Conservation (phyloP, 2,113 vertebrate species). For the Ondatra zibethicus region DNA sequence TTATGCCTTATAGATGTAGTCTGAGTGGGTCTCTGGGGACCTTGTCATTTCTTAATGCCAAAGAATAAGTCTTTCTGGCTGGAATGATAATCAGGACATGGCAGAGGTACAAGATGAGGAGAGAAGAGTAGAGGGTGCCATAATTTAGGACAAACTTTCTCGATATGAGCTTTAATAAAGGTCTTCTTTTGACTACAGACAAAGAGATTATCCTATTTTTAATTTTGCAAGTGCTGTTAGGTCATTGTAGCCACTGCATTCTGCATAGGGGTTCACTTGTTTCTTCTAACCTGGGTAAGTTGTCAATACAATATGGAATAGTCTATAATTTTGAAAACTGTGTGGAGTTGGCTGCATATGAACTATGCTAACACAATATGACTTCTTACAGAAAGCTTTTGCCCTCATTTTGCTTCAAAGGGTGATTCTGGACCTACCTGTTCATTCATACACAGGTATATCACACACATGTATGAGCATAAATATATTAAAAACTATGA, state of each 20-base stretch:
- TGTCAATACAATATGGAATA: not conserved
- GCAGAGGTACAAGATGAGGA: not conserved
- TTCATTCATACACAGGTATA: not conserved
- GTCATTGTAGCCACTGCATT: not conserved
- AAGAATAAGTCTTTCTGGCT: constrained; percentile 20
- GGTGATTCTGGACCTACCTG: not conserved
- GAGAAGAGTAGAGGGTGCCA: not conserved
- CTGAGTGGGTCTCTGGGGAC: not conserved
- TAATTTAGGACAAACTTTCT: not conserved
- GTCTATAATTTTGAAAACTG: not conserved
- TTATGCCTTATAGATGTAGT: not conserved
- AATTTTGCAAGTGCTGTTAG: not conserved
- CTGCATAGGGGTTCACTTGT: not conserved
- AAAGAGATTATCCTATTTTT: not conserved
- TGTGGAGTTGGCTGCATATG: not conserved
- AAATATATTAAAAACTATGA: not conserved
- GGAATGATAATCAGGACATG: constrained; percentile 45
- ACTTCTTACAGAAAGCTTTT: not conserved
- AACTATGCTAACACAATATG: not conserved
- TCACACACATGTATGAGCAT: not conserved
- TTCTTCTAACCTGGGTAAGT: not conserved
- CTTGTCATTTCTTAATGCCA: constrained; percentile 36
- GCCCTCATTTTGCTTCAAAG: not conserved
- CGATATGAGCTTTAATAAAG: not conserved
- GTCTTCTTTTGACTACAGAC: not conserved